These are phyloP conservation scores for Anthoscopus minutus DNA, from an alignment of 2,113 vertebrate species.

Conservation along the genomic window DNA sequence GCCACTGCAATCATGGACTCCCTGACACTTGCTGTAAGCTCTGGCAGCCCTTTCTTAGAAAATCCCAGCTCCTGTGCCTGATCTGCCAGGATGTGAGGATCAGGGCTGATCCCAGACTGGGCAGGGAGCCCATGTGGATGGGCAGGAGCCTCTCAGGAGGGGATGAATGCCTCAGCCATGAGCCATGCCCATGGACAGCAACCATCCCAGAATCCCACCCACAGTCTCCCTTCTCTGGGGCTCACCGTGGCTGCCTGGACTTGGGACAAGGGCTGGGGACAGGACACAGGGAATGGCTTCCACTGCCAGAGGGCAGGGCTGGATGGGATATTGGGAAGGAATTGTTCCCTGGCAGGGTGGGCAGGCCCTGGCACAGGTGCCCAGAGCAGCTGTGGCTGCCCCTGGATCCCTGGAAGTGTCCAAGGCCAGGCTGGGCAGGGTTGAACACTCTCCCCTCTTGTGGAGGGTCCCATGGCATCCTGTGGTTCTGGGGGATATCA, in stretches of 20 bases:
- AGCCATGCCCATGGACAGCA: neutral
- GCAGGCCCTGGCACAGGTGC: neutral
- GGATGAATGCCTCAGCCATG: neutral
- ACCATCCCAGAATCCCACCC: neutral
- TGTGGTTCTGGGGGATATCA: neutral
- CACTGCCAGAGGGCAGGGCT: neutral
- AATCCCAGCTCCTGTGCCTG: neutral
- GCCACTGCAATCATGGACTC: fast-evolving
- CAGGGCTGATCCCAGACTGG: neutral
- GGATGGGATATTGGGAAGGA: neutral
- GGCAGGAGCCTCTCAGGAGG: neutral
- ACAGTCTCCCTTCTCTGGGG: neutral
- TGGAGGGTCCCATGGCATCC: neutral
- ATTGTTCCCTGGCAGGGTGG: neutral
- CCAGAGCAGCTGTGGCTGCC: neutral
- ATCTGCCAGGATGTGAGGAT: neutral
- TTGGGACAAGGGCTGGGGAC: neutral
- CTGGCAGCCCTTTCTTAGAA: neutral
- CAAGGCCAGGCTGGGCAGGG: neutral
- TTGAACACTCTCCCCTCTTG: neutral
- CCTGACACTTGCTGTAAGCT: neutral
- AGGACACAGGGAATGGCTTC: neutral
- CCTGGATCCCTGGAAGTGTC: neutral
- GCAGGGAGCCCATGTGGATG: neutral
- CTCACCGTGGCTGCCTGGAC: neutral